Evolutionary conservation across 2,113 vertebrate genomes (phyloP).

Genomic region (Tachuris rubrigastra): DNA sequence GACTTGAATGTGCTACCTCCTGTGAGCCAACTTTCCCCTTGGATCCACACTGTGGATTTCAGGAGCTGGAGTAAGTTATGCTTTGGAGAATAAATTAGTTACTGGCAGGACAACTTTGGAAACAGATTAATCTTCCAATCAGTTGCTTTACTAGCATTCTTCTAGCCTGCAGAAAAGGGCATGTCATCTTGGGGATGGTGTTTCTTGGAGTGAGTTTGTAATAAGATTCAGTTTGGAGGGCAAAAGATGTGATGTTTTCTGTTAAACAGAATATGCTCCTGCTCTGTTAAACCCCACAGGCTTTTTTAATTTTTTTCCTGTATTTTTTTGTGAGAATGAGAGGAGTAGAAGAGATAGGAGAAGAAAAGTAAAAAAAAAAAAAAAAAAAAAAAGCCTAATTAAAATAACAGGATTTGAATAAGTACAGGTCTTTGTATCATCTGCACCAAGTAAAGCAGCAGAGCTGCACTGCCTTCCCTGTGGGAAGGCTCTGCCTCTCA

Average conservation of each 20-base stretch:
- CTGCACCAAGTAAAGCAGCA: not conserved
- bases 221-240: not conserved
- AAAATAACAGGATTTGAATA: not conserved
- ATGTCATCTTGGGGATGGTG: not conserved
- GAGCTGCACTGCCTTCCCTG: not conserved
- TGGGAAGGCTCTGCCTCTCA: not conserved
- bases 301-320: not conserved
- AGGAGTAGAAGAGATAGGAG: not conserved
- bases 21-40: constrained; percentile 38
- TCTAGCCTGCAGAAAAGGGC: not conserved
- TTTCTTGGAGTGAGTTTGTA: not conserved
- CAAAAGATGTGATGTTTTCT: not conserved
- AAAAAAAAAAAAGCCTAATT: not conserved
- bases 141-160: constrained; percentile 3
- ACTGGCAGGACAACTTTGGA: constrained; percentile 50
- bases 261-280: not conserved
- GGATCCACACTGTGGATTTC: not conserved
- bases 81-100: constrained; percentile 50
- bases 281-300: not conserved
- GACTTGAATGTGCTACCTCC: not conserved
- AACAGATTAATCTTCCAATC: constrained; percentile 17
- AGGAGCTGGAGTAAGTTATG: constrained; percentile 11
- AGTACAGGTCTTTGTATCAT: not conserved
- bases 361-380: not conserved
- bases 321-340: not conserved